A percentile compares a stretch with the other conserved stretches of the same genome.
Evolutionary conservation across 1,140 invertebrate genomes (phyloP).

Genomic region (Zaprionus gabonicus): DNA sequence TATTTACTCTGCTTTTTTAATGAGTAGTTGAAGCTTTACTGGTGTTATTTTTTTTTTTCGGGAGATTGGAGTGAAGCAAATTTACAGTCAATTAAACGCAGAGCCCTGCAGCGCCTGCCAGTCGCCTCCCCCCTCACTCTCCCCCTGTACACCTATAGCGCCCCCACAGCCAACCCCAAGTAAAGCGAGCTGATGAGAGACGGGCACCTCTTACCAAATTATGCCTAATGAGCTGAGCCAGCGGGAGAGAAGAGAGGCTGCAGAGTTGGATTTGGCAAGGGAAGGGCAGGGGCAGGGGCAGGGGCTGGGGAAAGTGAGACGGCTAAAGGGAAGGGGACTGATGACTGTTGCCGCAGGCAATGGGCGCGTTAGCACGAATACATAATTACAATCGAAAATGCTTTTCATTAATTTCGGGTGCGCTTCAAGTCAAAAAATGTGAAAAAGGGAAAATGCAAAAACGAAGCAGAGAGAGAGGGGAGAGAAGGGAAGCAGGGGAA

Average conservation of each 20-base stretch:
- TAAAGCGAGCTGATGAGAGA: slow-evolving; percentile 38
- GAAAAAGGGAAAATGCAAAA: slow-evolving; percentile 17
- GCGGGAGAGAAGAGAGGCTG: neutral
- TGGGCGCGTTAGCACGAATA: slow-evolving; percentile 72
- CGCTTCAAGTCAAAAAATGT: slow-evolving; percentile 43
- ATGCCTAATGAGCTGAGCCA: slow-evolving; percentile 76
- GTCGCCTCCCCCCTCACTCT: neutral
- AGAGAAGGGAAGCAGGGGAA: neutral
- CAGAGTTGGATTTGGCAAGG: neutral
- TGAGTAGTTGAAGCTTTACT: slow-evolving; percentile 68
- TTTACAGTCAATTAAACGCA: slow-evolving; percentile 79
- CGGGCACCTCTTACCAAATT: slow-evolving; percentile 49
- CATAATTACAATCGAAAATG: slow-evolving; percentile 82
- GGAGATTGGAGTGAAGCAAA: slow-evolving; percentile 63
- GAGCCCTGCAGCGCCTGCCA: slow-evolving; percentile 22
- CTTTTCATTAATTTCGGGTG: slow-evolving; percentile 81
- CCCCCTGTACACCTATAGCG: neutral
- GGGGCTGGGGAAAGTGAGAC: slow-evolving; percentile 1
- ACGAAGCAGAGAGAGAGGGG: neutral
- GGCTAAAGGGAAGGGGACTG: slow-evolving; percentile 5
- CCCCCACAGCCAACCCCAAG: slow-evolving; percentile 12
- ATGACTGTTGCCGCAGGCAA: slow-evolving; percentile 43
- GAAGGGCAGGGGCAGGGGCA: neutral
- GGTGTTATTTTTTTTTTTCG: neutral
- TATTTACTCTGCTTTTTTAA: slow-evolving; percentile 45